Evolutionary conservation across 2,113 vertebrate genomes (phyloP).

Genomic region (Salvelinus alpinus): DNA sequence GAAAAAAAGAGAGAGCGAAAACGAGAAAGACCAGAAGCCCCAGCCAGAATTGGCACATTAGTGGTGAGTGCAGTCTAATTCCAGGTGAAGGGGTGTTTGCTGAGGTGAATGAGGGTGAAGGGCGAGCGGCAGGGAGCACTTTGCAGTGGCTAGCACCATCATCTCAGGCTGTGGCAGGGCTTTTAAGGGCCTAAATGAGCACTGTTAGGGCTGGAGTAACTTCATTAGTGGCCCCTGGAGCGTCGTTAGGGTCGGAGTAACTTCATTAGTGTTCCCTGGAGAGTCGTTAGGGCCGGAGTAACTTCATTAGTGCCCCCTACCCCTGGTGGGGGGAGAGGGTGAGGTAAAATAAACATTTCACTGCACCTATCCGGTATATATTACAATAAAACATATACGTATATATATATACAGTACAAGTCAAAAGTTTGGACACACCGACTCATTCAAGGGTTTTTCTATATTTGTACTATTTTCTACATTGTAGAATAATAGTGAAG

Average conservation of each 20-base stretch:
- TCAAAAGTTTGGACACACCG: no score
- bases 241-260: not conserved
- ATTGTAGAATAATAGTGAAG: no score
- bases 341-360: no score
- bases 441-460: no score
- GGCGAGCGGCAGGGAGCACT: conserved; percentile 47
- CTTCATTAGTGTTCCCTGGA: not conserved
- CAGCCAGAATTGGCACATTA: not conserved
- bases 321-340: conserved; percentile 17
- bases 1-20: not conserved
- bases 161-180: conserved; percentile 19
- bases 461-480: no score
- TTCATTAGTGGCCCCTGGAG: conserved; percentile 55
- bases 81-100: conserved; percentile 49
- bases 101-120: conserved; percentile 35
- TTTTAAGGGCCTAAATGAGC: conserved; percentile 54
- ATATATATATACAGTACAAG: no score
- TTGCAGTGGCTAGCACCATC: conserved; percentile 38
- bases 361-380: no score
- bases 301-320: no score
- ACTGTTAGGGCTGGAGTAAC: conserved; percentile 42
- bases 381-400: no score
- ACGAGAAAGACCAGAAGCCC: not conserved
- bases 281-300: not conserved
- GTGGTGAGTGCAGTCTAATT: conserved; percentile 14